Percentiles rank a stretch among this genome's conserved stretches.
phyloP scores from a whole-genome alignment of 2,113 vertebrate genomes.

The Peucedramus taeniatus region DNA sequence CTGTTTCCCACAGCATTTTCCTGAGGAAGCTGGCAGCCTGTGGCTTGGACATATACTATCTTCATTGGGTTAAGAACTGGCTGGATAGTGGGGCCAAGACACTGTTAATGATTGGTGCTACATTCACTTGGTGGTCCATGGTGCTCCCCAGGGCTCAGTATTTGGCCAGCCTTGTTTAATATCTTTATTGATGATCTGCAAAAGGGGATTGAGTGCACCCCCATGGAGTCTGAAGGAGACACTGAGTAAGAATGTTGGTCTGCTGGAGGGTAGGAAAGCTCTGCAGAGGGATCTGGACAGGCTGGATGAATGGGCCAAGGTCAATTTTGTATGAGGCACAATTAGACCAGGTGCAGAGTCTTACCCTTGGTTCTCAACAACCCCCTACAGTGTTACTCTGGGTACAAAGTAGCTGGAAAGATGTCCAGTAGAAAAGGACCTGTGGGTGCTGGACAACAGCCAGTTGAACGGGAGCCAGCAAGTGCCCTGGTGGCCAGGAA shows the following conservation, averaged over 20 bases:
- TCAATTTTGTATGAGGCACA: neutral
- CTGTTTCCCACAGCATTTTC: neutral
- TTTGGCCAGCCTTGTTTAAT: neutral
- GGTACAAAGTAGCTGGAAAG: neutral
- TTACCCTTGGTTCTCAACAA: neutral
- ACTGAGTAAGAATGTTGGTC: neutral
- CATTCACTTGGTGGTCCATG: neutral
- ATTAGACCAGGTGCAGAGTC: rapidly evolving
- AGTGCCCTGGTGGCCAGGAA: neutral
- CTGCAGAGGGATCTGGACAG: neutral
- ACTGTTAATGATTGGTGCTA: too few species aligned
- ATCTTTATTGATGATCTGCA: neutral
- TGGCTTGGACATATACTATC: neutral
- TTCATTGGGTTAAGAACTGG: neutral
- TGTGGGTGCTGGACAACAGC: rapidly evolving
- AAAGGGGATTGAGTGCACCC: neutral
- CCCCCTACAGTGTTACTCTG: rapidly evolving
- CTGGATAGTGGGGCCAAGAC: neutral
- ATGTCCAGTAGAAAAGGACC: neutral
- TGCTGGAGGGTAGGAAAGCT: neutral
- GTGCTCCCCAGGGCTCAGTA: neutral
- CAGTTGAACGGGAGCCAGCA: neutral
- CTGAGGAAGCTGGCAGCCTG: neutral
- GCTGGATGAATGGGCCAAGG: too few species aligned
- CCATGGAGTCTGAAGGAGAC: neutral